phyloP scores from a whole-genome alignment of 2,797 vertebrate genomes.

The Falco rusticolus region DNA sequence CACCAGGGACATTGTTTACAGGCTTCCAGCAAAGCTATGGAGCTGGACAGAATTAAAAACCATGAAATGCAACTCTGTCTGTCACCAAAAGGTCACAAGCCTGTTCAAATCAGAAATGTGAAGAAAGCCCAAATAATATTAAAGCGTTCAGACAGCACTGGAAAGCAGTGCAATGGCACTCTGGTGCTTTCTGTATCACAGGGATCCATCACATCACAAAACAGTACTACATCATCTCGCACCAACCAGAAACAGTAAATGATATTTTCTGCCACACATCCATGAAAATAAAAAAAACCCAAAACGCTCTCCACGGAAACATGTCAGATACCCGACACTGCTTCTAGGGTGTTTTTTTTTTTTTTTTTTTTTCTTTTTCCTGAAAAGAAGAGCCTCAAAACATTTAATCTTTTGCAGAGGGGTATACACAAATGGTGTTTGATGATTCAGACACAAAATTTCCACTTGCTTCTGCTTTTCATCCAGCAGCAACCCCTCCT shows the following conservation, averaged over 20 bases:
- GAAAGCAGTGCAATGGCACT: background rate
- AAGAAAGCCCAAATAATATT: background rate
- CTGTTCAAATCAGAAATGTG: background rate
- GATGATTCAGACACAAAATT: background rate
- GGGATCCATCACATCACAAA: background rate
- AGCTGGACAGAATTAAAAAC: background rate
- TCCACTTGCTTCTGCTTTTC: background rate
- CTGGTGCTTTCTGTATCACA: background rate
- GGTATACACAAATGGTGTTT: background rate
- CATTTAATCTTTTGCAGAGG: background rate
- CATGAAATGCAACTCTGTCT: background rate
- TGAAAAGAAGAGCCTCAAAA: background rate
- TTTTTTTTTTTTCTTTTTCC: no score
- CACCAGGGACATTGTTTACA: background rate
- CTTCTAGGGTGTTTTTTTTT: no score
- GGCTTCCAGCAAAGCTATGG: background rate
- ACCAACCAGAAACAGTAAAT: background rate
- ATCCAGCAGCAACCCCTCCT: background rate
- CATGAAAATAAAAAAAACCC: background rate
- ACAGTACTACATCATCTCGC: background rate
- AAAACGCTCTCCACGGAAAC: background rate
- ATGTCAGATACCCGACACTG: background rate
- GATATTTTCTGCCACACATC: background rate
- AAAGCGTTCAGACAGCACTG: background rate
- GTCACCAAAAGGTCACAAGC: background rate